Base-by-base conservation (phyloP, 2,888 invertebrate genomes). In the Atethmia centrago region DNA sequence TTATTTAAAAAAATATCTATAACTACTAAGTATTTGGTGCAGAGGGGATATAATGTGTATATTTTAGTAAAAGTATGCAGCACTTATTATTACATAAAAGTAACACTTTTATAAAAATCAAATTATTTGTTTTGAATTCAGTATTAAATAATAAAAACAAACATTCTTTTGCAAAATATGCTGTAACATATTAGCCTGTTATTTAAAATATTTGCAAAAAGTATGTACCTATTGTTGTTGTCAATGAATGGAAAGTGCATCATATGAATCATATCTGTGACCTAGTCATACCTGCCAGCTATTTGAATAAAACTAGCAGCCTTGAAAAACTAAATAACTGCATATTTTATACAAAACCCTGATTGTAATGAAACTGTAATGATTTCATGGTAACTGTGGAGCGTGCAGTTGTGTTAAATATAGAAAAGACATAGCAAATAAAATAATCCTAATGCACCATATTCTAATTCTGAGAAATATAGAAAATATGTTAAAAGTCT, bases 321-420 rank as follows among this genome's bases (percentile, higher is more conserved):
- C 84, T 83, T 84, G 80, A 85, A 59, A 71, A 55, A 73, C 53
- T 19, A 65, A 74, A 80, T 80, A 73, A 45, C 63, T 85, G 74
- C 74, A 77, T 73, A 75, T 64, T 74, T 77, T 36, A 66, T 16
- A 67, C 28, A 31, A 21, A 28, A 53, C 28, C 36, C 28, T 42
- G 49, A 16, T 21, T 61, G 28, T 61, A 14, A 42, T 55, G 53
- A 28, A 59, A 58, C 40, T 64, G 14, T n/a, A 16, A 14, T 51
- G 16, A 16, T 45, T 53, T 21, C 14, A 31, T 9, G 21, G 12
- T 47, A 3, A 9, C 42, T 59, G 36, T 77, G 40, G 5, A 31
- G 7, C 47, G 19, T 25, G 21, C 28, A n/a, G 14, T 49, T 16
- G n/a, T 42, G 21, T 51, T 19, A 51, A n/a, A 40, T 28, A 21